A percentile compares a stretch with the other conserved stretches of the same genome.
These are phyloP conservation scores for Echinops telfairi DNA, from an alignment of 2,113 vertebrate genomes.

Conservation along the genomic window DNA sequence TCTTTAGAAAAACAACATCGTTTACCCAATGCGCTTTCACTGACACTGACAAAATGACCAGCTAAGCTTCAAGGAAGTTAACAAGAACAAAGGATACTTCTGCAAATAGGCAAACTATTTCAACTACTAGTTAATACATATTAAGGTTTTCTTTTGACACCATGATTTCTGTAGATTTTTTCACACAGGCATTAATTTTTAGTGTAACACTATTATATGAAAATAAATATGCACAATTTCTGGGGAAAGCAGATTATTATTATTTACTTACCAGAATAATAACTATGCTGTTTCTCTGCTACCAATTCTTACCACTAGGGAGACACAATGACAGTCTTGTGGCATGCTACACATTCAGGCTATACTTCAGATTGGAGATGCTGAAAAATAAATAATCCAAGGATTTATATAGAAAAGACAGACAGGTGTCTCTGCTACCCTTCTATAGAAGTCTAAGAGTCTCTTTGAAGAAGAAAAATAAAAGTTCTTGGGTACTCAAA, in stretches of 20 bases:
- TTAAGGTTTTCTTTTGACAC: background rate
- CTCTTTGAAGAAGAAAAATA: background rate
- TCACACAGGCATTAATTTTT: background rate
- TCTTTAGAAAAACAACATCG: background rate
- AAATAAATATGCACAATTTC: background rate
- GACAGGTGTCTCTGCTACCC: fast-evolving
- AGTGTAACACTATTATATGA: too few species aligned
- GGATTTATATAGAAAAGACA: background rate
- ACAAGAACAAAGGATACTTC: background rate
- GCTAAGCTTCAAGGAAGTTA: background rate
- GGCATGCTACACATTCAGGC: background rate
- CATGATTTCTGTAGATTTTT: background rate
- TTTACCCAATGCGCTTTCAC: background rate
- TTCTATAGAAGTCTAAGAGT: background rate
- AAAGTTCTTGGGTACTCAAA: background rate
- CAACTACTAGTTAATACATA: background rate
- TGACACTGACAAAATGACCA: background rate
- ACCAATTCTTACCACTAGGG: background rate
- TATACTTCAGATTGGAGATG: background rate
- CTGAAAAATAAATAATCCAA: background rate
- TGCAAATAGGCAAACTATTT: background rate
- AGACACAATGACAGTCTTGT: background rate
- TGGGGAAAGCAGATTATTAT: background rate
- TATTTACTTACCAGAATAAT: background rate
- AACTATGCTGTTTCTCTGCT: background rate